Base-by-base conservation (phyloP, 2,797 vertebrate genomes). In the Antennarius maculatus region DNA sequence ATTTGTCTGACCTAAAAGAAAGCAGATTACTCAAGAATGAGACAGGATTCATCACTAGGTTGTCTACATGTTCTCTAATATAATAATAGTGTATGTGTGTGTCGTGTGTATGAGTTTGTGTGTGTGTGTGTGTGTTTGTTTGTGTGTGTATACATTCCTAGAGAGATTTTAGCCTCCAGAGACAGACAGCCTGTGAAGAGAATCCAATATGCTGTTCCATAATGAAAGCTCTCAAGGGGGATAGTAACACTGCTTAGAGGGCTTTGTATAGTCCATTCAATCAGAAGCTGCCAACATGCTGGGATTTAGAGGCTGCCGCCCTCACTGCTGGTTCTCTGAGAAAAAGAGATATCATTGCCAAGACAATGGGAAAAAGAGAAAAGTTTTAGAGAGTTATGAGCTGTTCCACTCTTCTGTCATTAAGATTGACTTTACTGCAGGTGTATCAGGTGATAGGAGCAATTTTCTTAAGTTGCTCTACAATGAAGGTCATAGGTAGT, bases 171-270 rank as follows among this genome's bases (percentile, higher is more conserved):
- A 66, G 76, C 80, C 79, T 82, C 60, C 49, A 76, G 72, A 86
- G 81, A 80, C 75, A 69, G 74, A 78, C 62, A 75, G 74, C 62
- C 71, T 79, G 76, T 81, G 86, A 86, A 81, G 85, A 86, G 79
- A 88, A 91, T 90, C 85, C 89, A 91, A 91, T 91, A 90, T 91
- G 84, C 78, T 83, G 79, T 89, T 85, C 76, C 80, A 81, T 93
- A 92, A 93, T 92, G 88, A 92, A 92, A 89, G 83, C 88, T 91
- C 90, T 88, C 82, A 80, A 81, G 81, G 77, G 83, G 89, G 88
- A 86, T 90, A 70, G 54, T 80, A 71, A 70, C 74, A 78, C 85
- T 86, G 89, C 90, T 92, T 88, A 89, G 78, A 54, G 77, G 86
- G 88, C 87, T 92, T 91, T 90, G 90, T 85, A 76, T 69, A 82